Conservation (phyloP, 2,113 vertebrate genomes). For the Crotalus tigris region DNA sequence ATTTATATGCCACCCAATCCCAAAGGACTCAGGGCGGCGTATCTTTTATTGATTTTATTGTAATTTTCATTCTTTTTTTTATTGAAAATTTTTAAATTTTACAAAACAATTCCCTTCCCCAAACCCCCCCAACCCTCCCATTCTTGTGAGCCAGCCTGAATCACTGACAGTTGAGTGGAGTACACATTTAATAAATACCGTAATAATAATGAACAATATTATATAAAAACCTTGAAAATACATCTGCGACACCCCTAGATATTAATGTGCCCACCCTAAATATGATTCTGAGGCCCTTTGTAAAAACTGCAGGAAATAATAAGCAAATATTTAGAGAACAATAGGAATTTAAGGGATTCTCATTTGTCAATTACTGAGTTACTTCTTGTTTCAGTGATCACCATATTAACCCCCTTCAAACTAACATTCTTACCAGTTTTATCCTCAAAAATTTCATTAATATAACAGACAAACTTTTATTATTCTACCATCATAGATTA, state of each 20-base stretch:
- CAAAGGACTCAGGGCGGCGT: too few relatives aligned
- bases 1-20: too few relatives aligned
- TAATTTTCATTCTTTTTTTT: background rate
- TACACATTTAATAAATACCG: background rate
- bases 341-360: slow-evolving; percentile 23
- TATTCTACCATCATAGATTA: slow-evolving; percentile 43
- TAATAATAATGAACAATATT: background rate
- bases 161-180: background rate
- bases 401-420: background rate
- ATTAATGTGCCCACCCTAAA: slow-evolving; percentile 2
- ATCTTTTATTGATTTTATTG: background rate
- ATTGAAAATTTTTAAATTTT: too few relatives aligned
- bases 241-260: background rate
- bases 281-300: slow-evolving; percentile 29
- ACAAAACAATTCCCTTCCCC: too few relatives aligned
- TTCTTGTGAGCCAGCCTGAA: background rate
- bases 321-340: slow-evolving; percentile 32
- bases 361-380: background rate
- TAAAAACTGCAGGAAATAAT: slow-evolving; percentile 41
- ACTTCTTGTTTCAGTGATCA: slow-evolving; percentile 14
- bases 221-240: background rate
- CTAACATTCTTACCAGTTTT: slow-evolving; percentile 43
- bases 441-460: slow-evolving; percentile 18
- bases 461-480: slow-evolving; percentile 22
- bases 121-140: too few relatives aligned